Evolutionary conservation across 2,113 vertebrate species (phyloP).

Genomic region (Brachypteracias leptosomus): DNA sequence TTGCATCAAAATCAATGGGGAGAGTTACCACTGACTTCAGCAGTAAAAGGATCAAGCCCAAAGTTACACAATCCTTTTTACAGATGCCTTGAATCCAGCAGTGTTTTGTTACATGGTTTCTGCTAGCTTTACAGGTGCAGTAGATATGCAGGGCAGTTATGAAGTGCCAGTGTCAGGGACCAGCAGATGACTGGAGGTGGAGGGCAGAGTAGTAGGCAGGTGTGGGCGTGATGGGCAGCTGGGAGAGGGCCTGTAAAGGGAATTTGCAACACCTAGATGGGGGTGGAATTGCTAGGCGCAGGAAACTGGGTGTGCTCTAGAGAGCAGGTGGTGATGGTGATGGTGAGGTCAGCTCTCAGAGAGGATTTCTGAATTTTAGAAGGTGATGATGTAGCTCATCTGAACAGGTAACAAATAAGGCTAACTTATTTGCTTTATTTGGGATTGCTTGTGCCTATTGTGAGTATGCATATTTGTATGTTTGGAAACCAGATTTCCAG

Average conservation of each 20-base stretch:
- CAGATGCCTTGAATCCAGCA: background rate
- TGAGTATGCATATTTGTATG: rapidly evolving
- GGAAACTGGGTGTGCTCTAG: rapidly evolving
- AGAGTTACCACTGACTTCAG: background rate
- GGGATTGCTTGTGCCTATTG: background rate
- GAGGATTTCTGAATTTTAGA: rapidly evolving
- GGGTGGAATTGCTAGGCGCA: background rate
- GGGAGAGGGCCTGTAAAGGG: too few species aligned
- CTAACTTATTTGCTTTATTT: background rate
- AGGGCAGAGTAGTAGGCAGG: background rate
- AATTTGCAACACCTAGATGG: background rate
- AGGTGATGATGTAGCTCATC: rapidly evolving
- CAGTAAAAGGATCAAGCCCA: background rate
- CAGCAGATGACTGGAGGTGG: background rate
- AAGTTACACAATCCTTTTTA: background rate
- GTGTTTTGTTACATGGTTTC: background rate
- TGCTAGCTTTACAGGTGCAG: rapidly evolving
- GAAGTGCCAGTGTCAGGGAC: background rate
- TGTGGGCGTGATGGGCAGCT: background rate
- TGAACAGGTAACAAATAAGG: background rate
- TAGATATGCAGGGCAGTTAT: rapidly evolving
- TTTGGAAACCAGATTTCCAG: background rate
- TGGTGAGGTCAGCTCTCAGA: too few species aligned
- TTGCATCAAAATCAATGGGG: background rate
- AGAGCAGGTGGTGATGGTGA: too few species aligned